Percentiles rank a stretch among this genome's conserved stretches.
Evolutionary conservation across 2,113 vertebrate genomes (phyloP).

Genomic region (Siniperca knerii): DNA sequence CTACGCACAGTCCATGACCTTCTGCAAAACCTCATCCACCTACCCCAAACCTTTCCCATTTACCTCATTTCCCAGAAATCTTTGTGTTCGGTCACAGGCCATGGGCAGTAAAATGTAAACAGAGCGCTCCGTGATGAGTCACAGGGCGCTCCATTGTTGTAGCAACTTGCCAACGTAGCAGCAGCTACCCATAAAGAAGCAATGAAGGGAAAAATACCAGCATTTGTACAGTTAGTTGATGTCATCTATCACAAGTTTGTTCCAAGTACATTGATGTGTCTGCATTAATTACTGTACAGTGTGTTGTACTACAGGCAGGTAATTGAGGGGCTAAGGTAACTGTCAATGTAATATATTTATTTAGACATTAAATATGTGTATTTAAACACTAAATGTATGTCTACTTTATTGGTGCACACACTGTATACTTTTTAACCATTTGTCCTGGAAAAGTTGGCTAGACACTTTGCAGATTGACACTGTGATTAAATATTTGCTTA

Average conservation of each 20-base stretch:
- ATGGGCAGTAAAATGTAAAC: slow-evolving; percentile 66
- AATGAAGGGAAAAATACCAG: background rate
- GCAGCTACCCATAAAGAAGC: slow-evolving; percentile 8
- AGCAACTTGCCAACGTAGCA: slow-evolving; percentile 55
- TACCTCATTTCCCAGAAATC: slow-evolving; percentile 63
- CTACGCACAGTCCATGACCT: slow-evolving; percentile 8
- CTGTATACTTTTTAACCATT: slow-evolving; percentile 22
- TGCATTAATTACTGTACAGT: background rate
- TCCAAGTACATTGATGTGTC: background rate
- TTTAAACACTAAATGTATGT: background rate
- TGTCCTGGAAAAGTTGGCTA: slow-evolving; percentile 38
- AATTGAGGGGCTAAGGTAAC: background rate
- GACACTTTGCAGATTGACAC: slow-evolving; percentile 26
- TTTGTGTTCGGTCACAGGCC: slow-evolving; percentile 68
- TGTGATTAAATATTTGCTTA: slow-evolving; percentile 40
- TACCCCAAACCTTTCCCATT: slow-evolving; percentile 30
- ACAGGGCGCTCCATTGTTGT: slow-evolving; percentile 50
- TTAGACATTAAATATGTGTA: slow-evolving; percentile 17
- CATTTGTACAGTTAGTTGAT: background rate
- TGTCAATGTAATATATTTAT: background rate
- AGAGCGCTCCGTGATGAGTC: slow-evolving; percentile 62
- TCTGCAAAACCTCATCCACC: slow-evolving; percentile 23
- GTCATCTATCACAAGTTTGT: background rate
- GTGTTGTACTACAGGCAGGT: background rate
- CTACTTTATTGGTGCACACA: slow-evolving; percentile 9